Conservation (phyloP, 64 coral and sea anemone genomes). For the Porites australiensis region DNA sequence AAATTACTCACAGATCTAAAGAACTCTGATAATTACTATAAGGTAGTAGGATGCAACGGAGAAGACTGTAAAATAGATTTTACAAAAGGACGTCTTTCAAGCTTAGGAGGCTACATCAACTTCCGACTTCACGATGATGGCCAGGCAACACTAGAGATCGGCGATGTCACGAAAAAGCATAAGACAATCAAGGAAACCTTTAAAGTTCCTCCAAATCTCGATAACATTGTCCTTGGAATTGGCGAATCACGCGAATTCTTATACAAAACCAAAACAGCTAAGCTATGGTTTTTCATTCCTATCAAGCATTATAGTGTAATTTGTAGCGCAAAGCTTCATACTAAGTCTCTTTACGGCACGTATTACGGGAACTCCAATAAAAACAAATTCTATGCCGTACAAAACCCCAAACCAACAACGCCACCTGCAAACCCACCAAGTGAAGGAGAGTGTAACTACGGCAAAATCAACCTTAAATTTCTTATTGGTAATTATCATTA, state of each 20-base stretch:
- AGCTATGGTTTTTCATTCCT: slow-evolving; percentile 47
- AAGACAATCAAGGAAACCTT: slow-evolving; percentile 27
- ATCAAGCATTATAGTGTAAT: slow-evolving; percentile 26
- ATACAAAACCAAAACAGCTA: slow-evolving; percentile 44
- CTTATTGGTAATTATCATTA: slow-evolving; percentile 43
- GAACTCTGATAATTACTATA: slow-evolving; percentile 53
- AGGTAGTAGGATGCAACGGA: not conserved
- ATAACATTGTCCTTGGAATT: slow-evolving; percentile 53
- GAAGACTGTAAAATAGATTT: slow-evolving; percentile 28
- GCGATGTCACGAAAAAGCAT: slow-evolving; percentile 25
- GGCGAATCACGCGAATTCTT: slow-evolving; percentile 26
- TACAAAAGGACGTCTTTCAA: slow-evolving; percentile 22
- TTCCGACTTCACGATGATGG: slow-evolving; percentile 36
- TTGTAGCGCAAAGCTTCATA: not conserved
- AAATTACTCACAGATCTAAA: not conserved
- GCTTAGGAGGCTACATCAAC: slow-evolving; percentile 37
- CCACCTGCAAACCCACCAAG: not conserved
- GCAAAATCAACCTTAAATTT: slow-evolving; percentile 41
- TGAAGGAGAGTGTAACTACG: slow-evolving; percentile 22
- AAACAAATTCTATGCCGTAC: slow-evolving; percentile 46
- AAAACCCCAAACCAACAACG: slow-evolving; percentile 30
- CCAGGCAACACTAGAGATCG: slow-evolving; percentile 29
- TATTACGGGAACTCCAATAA: slow-evolving; percentile 60
- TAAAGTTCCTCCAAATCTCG: slow-evolving; percentile 6
- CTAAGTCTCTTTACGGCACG: slow-evolving; percentile 11